These are phyloP conservation scores for Brachionus asplanchnoidis DNA, from an alignment of 1,140 invertebrate genomes.

Conservation along the genomic window DNA sequence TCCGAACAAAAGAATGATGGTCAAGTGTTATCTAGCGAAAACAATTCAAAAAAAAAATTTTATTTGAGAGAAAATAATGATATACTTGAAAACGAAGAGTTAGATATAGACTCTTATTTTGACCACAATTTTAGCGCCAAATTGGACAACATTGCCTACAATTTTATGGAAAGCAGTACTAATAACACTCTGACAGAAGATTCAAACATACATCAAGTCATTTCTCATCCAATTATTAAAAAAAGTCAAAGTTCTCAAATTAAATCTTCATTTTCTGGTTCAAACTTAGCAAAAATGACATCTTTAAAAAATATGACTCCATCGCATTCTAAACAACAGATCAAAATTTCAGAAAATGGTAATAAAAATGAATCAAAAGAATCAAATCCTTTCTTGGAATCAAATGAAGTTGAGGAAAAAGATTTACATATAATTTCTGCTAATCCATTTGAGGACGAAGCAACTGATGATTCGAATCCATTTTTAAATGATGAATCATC, in stretches of 20 bases:
- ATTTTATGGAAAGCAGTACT: background rate
- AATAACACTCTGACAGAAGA: background rate
- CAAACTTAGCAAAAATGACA: background rate
- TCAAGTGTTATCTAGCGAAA: background rate
- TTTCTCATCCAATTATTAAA: background rate
- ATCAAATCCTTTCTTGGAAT: background rate
- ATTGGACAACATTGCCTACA: background rate
- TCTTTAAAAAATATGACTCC: background rate
- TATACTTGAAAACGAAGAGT: background rate
- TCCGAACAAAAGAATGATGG: background rate
- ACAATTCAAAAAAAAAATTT: background rate
- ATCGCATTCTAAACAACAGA: background rate
- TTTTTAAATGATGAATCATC: background rate
- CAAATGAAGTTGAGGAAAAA: background rate
- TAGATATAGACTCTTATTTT: conserved; percentile 14
- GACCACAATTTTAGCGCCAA: background rate
- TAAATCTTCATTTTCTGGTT: background rate
- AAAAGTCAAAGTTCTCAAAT: background rate
- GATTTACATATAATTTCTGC: background rate
- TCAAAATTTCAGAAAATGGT: background rate
- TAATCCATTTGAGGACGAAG: background rate
- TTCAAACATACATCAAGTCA: background rate
- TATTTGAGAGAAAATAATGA: background rate
- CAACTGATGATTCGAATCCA: background rate
- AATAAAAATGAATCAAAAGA: background rate